Evolutionary conservation across 2,888 invertebrate genomes (phyloP).

Genomic region (Neoascia interrupta): DNA sequence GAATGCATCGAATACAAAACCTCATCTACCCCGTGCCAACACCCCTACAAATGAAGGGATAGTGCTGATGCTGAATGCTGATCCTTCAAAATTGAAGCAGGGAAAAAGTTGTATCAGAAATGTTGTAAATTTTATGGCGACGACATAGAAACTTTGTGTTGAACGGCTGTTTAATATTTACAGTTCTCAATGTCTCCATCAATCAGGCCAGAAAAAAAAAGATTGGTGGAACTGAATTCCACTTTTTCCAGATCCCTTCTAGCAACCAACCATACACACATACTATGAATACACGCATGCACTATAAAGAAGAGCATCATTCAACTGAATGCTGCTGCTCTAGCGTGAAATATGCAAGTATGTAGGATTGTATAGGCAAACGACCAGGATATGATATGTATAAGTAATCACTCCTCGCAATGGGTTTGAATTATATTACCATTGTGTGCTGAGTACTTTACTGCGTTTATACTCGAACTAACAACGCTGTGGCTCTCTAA

Average conservation of each 20-base stretch:
- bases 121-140: constrained; percentile 60
- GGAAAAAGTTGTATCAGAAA: constrained; percentile 41
- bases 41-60: neutral
- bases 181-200: constrained; percentile 68
- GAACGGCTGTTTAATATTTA: constrained; percentile 66
- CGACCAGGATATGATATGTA: constrained; percentile 53
- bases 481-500: constrained; percentile 55
- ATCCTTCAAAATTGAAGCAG: constrained; percentile 52
- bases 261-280: neutral
- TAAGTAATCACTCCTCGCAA: constrained; percentile 62
- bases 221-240: constrained; percentile 41
- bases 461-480: constrained; percentile 59
- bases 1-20: constrained; percentile 57
- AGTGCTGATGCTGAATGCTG: constrained; percentile 35
- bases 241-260: constrained; percentile 43
- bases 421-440: constrained; percentile 67
- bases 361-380: constrained; percentile 56
- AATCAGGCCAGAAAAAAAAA: constrained; percentile 54
- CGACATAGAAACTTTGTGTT: constrained; percentile 38
- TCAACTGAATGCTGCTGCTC: constrained; percentile 39
- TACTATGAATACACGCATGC: constrained; percentile 4
- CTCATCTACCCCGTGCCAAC: neutral
- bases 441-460: constrained; percentile 65
- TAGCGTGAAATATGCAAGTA: constrained; percentile 51
- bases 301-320: constrained; percentile 41